Evolutionary conservation across 2,888 invertebrate genomes (phyloP).

Genomic region (Athalia cordata): DNA sequence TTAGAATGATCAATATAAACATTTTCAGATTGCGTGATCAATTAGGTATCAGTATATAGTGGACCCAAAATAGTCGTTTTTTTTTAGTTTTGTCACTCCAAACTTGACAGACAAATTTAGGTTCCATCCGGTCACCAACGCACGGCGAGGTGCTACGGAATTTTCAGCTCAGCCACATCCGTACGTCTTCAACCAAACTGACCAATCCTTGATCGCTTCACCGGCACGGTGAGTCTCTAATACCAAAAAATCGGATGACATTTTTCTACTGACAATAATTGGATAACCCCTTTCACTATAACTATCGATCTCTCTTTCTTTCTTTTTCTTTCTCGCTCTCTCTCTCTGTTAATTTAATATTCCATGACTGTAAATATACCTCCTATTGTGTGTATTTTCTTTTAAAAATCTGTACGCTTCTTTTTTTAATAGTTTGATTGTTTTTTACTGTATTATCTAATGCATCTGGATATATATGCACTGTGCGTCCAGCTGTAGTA

Average conservation of each 20-base stretch:
- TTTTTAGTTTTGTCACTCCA: slow-evolving; percentile 50
- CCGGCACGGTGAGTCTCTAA: slow-evolving; percentile 69
- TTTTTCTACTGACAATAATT: slow-evolving; percentile 17
- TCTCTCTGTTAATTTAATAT: too few relatives aligned
- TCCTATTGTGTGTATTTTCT: too few relatives aligned
- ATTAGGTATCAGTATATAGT: background rate
- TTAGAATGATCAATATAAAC: background rate
- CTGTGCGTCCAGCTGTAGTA: too few relatives aligned
- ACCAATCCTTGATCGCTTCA: slow-evolving; percentile 68
- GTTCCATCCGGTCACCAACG: slow-evolving; percentile 55
- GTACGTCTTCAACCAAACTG: slow-evolving; percentile 63
- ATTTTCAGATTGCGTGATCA: slow-evolving; percentile 2
- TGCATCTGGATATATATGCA: too few relatives aligned
- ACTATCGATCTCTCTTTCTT: slow-evolving; percentile 44
- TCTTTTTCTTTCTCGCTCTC: too few relatives aligned
- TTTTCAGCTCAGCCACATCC: slow-evolving; percentile 63
- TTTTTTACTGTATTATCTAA: too few relatives aligned
- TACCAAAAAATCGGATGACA: slow-evolving; percentile 46
- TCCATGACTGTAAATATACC: too few relatives aligned
- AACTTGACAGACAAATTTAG: slow-evolving; percentile 60
- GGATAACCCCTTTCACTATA: background rate
- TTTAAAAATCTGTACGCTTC: too few relatives aligned
- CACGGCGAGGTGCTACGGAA: slow-evolving; percentile 61
- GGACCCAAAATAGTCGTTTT: background rate
- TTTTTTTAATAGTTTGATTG: too few relatives aligned